Evolutionary conservation across 2,888 invertebrate genomes (phyloP), one percentile per base, ranked within the genome.

Genomic region (Stenodera caucasica): DNA sequence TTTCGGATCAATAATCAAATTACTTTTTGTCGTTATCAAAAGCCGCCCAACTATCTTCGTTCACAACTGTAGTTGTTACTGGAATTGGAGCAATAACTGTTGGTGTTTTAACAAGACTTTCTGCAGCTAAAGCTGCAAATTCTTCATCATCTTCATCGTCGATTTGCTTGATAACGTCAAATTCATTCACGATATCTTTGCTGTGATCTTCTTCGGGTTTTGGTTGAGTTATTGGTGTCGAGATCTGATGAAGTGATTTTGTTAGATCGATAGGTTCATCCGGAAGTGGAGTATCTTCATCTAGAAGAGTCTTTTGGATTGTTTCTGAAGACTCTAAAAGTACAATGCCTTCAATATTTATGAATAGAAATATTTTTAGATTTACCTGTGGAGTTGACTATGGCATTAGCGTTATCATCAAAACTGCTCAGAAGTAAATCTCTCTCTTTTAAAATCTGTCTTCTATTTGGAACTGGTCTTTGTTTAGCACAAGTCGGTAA

Each of bases 101-200:
- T 23, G 84, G 83, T 62, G 82, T 79, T 75, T 87, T 88, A 2
- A 82, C 82, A 69, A 91, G 81, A 23, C 91, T 91, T 79, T 91
- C 90, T n/a, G 88, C 86, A 15, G 92, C 92, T 82, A 92, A 78
- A 72, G 87, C 84, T 32, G 90, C 88, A 78, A 92, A 92, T 80
- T 92, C 92, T 73, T 90, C 89, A 73, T 90, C 86, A 71, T 89
- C 86, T 67, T 87, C 87, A 68, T 88, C 88, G 53, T 84, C 83
- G 30, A 70, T 70, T 49, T 62, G 65, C 64, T 68, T 58, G 58
- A 83, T 75, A 1, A 81, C 70, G 75, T 86, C 87, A 71, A 86
- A 86, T 69, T 86, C 69, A 53, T 81, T 76, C 59, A 75, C 67
- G 53, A 71, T 61, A 53, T 69, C 67, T 30, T 63, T 63, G 11